phyloP scores from a whole-genome alignment of 2,797 vertebrate genomes.

The Pseudocheirus occidentalis region DNA sequence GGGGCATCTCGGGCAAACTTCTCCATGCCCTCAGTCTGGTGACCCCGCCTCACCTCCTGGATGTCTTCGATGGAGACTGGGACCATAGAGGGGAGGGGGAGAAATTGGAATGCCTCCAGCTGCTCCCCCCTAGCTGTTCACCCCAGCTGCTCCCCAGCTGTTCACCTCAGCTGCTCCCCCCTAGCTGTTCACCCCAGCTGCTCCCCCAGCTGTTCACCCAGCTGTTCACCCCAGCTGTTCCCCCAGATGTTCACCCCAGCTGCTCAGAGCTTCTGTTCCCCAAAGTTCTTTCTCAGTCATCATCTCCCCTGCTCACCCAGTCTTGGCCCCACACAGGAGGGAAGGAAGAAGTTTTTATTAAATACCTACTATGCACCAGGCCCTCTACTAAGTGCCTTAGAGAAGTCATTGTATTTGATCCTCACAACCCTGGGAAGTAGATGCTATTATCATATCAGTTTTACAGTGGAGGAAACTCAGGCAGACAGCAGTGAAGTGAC shows the following conservation, averaged over 20 bases:
- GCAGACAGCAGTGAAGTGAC: background rate
- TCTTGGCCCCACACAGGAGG: no score
- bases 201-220: no score
- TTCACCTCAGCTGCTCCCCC: no score
- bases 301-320: background rate
- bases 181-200: no score
- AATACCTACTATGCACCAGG: no score
- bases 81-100: background rate
- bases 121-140: no score
- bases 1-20: constrained; percentile 87
- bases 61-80: constrained; percentile 95
- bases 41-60: constrained; percentile 92
- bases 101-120: background rate
- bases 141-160: no score
- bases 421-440: background rate
- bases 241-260: no score
- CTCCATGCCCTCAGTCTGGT: constrained; percentile 93
- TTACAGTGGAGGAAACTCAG: background rate
- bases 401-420: background rate
- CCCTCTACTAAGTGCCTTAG: no score
- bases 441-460: background rate
- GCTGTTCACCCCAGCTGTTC: no score
- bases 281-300: no score
- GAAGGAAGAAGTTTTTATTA: no score
- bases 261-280: background rate